Conservation (phyloP, 2,797 vertebrate genomes). For the Petrocephalus sullivani region DNA sequence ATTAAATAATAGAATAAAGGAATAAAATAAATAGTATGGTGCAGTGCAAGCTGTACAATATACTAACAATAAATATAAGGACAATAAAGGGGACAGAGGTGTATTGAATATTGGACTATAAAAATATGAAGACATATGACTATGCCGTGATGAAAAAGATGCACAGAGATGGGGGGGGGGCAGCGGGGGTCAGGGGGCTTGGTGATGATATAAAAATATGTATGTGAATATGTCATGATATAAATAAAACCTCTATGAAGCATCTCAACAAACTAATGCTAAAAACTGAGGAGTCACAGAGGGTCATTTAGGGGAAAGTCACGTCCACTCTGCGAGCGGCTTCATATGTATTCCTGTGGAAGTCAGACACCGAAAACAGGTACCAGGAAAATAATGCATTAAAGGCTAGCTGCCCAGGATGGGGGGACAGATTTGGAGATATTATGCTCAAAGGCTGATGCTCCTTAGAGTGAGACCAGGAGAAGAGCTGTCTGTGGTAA, state of each 20-base stretch:
- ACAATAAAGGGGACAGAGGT: no score
- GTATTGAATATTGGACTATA: no score
- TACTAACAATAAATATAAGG: no score
- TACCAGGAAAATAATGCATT: slow-evolving; percentile 54
- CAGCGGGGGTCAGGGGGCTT: no score
- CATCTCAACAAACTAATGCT: neutral
- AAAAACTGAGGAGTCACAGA: neutral
- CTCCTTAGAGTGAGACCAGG: slow-evolving; percentile 60
- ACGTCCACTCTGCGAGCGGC: slow-evolving; percentile 36
- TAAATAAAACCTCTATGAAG: neutral
- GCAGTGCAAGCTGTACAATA: no score
- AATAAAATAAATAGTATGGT: no score
- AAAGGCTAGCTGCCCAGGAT: slow-evolving; percentile 71
- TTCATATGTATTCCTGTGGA: slow-evolving; percentile 46
- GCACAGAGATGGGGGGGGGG: no score
- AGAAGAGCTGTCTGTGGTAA: slow-evolving; percentile 64
- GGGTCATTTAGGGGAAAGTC: slow-evolving; percentile 24
- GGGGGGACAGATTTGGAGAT: slow-evolving; percentile 69
- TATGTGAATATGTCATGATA: no score
- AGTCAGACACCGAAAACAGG: slow-evolving; percentile 48
- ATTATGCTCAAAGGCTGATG: slow-evolving; percentile 72
- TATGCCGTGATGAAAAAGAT: no score
- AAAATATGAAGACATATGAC: no score
- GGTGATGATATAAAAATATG: no score
- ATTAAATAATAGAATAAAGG: no score